Conservation (phyloP, 2,113 vertebrate genomes). For the Microcebus jonahi region DNA sequence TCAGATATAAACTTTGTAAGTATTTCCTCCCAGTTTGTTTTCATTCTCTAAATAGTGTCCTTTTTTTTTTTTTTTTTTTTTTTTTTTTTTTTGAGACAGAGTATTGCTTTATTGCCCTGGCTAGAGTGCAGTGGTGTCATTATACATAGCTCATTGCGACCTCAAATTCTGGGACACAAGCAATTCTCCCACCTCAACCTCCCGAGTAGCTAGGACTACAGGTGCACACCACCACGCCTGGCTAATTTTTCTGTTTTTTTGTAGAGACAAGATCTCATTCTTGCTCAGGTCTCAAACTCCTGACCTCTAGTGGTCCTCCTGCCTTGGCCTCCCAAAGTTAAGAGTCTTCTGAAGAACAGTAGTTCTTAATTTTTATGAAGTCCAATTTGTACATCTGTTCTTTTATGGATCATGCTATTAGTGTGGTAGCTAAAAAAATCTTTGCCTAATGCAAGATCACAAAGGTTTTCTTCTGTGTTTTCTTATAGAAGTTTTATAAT, state of each 20-base stretch:
- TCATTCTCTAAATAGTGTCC: neutral
- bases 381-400: neutral
- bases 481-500: neutral
- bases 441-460: neutral
- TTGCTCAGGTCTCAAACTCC: neutral
- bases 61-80: neutral
- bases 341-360: constrained; percentile 5
- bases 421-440: neutral
- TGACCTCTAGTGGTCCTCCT: neutral
- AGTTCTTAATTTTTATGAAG: constrained; percentile 1
- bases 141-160: neutral
- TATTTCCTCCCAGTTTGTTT: neutral
- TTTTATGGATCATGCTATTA: neutral
- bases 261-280: too few species aligned
- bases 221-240: too few species aligned
- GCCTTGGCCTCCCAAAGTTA: neutral
- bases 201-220: too few species aligned
- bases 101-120: neutral
- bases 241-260: too few species aligned
- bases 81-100: neutral
- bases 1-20: neutral
- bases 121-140: neutral
- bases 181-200: neutral
- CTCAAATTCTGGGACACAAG: neutral
- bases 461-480: neutral